Evolutionary conservation across 2,797 vertebrate genomes (phyloP), one percentile per base, ranked within the genome.

Genomic region (Cetoscarus ocellatus): DNA sequence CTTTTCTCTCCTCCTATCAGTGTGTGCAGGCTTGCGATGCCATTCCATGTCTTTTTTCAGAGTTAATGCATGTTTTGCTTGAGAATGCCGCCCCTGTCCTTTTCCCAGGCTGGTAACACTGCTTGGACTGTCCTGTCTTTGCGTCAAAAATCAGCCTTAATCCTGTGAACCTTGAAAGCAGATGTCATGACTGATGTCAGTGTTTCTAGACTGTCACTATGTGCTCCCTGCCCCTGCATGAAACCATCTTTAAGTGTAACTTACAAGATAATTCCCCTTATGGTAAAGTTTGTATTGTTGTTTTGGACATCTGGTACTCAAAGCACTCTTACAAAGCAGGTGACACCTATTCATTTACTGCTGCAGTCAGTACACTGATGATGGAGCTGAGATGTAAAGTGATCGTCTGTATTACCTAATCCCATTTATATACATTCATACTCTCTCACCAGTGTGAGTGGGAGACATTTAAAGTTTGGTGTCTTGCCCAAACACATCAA

Each of bases 11-110:
- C 58, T 47, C 62, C 48, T 60, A 61, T 66, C 58, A 57, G 43
- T 12, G 50, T 43, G 47, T 59, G 52, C 61, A 27, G 54, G 51
- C 81, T 77, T 76, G 60, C 77, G 79, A 76, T 83, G 76, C 77
- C 60, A n/a, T 76, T 61, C 75, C 67, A 35, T 63, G 74, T 77
- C 80, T 79, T 17, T 72, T 68, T 66, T 72, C 61, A 53, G 58
- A 70, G 78, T 66, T 78, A 4, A 5, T 84, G 84, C 87, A 88
- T 89, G 88, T 75, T 70, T 43, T 75, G 67, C 85, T 83, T 87
- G 78, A 87, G 89, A 90, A 89, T 82, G 70, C 77, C n/a, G 3
- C 73, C 58, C 68, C 40, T 8, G 13, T 70, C 60, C 53, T 40
- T 59, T 86, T 90, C 81, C 77, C 79, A 88, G 77, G 70, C 82